phyloP scores from a whole-genome alignment of 2,113 vertebrate species.

The Ariopsis seemanni region DNA sequence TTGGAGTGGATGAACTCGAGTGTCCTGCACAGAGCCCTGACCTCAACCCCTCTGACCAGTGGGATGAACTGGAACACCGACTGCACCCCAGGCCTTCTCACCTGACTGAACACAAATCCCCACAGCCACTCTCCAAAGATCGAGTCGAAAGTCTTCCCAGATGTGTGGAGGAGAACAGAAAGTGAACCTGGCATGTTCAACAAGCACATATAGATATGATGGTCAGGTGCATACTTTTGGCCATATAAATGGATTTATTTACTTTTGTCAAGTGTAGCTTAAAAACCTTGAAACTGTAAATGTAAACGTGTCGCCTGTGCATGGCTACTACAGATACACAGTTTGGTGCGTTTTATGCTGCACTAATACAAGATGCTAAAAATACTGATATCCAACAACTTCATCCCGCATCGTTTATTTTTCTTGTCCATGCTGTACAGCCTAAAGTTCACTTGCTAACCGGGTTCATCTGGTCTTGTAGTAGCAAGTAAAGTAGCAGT shows the following conservation, averaged over 20 bases:
- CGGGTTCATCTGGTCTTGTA: not conserved
- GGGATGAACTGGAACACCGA: not conserved
- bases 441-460: not conserved
- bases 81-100: not conserved
- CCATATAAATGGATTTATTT: not conserved
- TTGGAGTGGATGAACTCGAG: not conserved
- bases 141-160: not conserved
- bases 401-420: not conserved
- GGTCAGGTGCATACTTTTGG: not conserved
- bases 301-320: not conserved
- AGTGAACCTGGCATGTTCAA: not conserved
- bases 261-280: not conserved
- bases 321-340: not conserved
- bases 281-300: not conserved
- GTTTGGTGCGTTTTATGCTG: not conserved
- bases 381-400: not conserved
- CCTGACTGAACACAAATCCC: not conserved
- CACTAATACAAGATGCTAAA: not conserved
- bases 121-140: not conserved
- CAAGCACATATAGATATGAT: not conserved
- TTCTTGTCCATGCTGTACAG: not conserved
- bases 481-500: not conserved
- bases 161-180: not conserved
- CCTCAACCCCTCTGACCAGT: not conserved
- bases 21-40: not conserved